Percentiles rank a stretch among this genome's conserved stretches.
phyloP scores from a whole-genome alignment of 2,113 vertebrate species.

The Istiophorus platypterus region DNA sequence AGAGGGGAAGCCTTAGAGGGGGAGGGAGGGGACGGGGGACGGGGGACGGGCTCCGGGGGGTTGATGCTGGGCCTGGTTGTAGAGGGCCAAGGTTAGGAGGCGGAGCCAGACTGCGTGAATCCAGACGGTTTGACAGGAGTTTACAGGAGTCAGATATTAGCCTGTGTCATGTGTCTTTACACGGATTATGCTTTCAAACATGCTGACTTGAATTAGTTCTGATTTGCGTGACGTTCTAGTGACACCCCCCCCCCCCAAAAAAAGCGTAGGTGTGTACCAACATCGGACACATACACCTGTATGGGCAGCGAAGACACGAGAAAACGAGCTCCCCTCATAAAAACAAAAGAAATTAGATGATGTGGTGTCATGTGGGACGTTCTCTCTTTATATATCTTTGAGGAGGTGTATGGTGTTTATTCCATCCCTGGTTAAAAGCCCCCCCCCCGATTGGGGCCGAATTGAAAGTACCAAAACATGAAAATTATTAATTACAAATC shows the following conservation, averaged over 20 bases:
- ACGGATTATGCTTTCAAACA: not conserved
- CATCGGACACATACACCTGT: not conserved
- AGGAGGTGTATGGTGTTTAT: too few species aligned
- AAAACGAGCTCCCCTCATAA: not conserved
- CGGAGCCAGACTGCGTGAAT: not conserved
- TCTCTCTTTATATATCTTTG: too few species aligned
- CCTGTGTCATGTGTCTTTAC: not conserved
- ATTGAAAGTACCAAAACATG: too few species aligned
- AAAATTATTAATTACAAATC: too few species aligned
- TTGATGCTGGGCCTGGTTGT: slow-evolving; percentile 1
- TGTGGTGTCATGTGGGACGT: too few species aligned
- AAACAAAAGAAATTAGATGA: too few species aligned
- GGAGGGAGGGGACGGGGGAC: too few species aligned
- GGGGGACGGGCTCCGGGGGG: too few species aligned
- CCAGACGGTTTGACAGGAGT: not conserved
- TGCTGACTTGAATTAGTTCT: not conserved
- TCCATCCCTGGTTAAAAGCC: too few species aligned
- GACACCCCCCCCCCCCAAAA: not conserved
- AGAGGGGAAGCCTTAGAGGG: slow-evolving; percentile 42
- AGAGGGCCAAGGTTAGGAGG: not conserved
- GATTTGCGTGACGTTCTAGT: not conserved
- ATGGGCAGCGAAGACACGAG: not conserved
- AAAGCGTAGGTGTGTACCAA: too few species aligned
- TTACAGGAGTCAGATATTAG: not conserved
- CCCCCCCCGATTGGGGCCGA: too few species aligned